Conservation (phyloP, 2,888 invertebrate genomes). For the Plebejus argus region DNA sequence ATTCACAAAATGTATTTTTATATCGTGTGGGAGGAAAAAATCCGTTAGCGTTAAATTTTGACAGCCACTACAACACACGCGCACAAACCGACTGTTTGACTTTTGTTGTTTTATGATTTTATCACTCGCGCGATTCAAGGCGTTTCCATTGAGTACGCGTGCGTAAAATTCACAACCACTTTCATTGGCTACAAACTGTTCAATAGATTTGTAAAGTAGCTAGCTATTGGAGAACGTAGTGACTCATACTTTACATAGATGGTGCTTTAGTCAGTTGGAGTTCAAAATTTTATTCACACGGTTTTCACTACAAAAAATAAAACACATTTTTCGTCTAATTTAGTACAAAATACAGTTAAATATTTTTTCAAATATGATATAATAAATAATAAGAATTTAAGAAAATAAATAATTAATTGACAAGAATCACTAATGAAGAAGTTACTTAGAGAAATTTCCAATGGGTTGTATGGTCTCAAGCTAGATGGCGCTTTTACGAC, state of each 20-base stretch:
- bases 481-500: slow-evolving; percentile 47
- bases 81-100: slow-evolving; percentile 58
- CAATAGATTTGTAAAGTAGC: background rate
- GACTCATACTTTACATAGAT: background rate
- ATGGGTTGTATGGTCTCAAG: background rate
- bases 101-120: slow-evolving; percentile 55
- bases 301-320: background rate
- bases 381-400: too few species aligned
- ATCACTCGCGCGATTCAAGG: slow-evolving; percentile 44
- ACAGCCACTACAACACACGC: slow-evolving; percentile 47
- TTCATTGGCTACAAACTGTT: slow-evolving; percentile 14
- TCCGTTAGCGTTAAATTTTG: slow-evolving; percentile 46
- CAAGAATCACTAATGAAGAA: too few species aligned
- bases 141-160: slow-evolving; percentile 63
- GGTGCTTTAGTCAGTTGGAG: background rate
- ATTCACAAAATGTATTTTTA: slow-evolving; percentile 65
- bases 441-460: background rate
- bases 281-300: background rate
- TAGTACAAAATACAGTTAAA: background rate
- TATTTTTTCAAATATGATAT: too few species aligned
- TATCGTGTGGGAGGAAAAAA: slow-evolving; percentile 60
- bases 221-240: background rate
- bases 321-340: background rate
- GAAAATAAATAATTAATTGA: background rate
- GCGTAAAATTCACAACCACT: slow-evolving; percentile 56